Evolutionary conservation across 2,113 vertebrate species (phyloP).

Genomic region (Setophaga coronata): DNA sequence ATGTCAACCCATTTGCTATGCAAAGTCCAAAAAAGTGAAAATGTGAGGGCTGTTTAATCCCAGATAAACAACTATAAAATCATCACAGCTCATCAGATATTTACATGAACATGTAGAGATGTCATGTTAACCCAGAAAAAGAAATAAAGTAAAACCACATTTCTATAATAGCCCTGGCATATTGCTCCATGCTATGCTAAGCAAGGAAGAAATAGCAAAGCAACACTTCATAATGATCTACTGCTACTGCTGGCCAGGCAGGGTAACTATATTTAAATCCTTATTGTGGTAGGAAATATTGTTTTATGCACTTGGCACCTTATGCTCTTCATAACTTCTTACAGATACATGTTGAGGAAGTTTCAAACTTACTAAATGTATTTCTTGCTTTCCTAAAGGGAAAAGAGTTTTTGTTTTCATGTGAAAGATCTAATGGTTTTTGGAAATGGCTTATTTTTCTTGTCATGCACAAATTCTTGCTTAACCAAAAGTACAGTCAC

Average conservation of each 20-base stretch:
- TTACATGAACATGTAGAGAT: background rate
- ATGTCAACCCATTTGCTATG: background rate
- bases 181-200: background rate
- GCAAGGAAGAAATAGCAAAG: constrained; percentile 27
- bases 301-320: constrained; percentile 59
- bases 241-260: constrained; percentile 51
- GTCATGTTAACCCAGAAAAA: background rate
- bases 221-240: constrained; percentile 36
- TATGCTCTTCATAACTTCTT: constrained; percentile 32
- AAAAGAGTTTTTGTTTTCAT: constrained; percentile 14
- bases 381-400: constrained; percentile 33
- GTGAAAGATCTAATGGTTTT: constrained; percentile 21
- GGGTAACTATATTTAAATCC: constrained; percentile 41
- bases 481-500: background rate
- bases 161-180: background rate
- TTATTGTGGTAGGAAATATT: constrained; percentile 44
- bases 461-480: background rate
- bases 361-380: constrained; percentile 41
- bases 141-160: background rate
- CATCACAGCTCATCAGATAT: background rate
- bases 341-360: constrained; percentile 6
- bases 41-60: background rate
- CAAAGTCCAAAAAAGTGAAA: background rate
- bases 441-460: constrained; percentile 2
- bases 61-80: background rate